phyloP scores from a whole-genome alignment of 2,888 invertebrate species.

The Copidosoma aretas region DNA sequence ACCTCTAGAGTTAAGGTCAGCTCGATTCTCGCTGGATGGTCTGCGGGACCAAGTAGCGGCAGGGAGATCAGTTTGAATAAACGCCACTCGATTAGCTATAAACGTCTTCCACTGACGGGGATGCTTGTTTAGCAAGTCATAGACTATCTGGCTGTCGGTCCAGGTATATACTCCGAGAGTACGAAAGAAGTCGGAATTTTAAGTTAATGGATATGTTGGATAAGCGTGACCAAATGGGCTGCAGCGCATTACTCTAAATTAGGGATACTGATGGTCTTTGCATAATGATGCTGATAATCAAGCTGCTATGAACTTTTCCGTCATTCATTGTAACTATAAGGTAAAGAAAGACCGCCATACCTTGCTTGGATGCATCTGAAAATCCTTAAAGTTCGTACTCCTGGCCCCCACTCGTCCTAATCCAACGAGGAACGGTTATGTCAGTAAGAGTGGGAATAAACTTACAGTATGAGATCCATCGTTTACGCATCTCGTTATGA shows the following conservation, averaged over 20 bases:
- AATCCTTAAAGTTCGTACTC: constrained; percentile 35
- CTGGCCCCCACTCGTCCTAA: constrained; percentile 5
- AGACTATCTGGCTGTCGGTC: constrained; percentile 39
- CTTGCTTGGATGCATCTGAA: constrained; percentile 31
- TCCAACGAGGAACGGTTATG: too few species aligned
- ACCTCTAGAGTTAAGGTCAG: constrained; percentile 36
- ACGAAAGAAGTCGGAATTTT: constrained; percentile 4
- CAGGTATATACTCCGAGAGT: constrained; percentile 25
- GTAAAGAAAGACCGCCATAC: constrained; percentile 35
- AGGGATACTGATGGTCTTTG: too few species aligned
- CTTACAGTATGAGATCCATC: constrained; percentile 19
- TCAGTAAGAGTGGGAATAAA: constrained; percentile 14
- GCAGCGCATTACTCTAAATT: too few species aligned
- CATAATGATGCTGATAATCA: neutral
- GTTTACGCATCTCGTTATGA: constrained; percentile 8
- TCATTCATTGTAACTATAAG: neutral
- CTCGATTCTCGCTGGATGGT: constrained; percentile 28
- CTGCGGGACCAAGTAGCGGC: constrained; percentile 18
- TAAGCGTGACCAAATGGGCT: constrained; percentile 2
- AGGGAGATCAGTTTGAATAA: constrained; percentile 29
- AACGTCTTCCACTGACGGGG: constrained; percentile 36
- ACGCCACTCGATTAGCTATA: constrained; percentile 32
- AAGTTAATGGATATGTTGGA: constrained; percentile 8
- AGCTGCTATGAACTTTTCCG: neutral
- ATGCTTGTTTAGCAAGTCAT: constrained; percentile 39